Evolutionary conservation across 2,797 vertebrate genomes (phyloP).

Genomic region (Pampus argenteus): DNA sequence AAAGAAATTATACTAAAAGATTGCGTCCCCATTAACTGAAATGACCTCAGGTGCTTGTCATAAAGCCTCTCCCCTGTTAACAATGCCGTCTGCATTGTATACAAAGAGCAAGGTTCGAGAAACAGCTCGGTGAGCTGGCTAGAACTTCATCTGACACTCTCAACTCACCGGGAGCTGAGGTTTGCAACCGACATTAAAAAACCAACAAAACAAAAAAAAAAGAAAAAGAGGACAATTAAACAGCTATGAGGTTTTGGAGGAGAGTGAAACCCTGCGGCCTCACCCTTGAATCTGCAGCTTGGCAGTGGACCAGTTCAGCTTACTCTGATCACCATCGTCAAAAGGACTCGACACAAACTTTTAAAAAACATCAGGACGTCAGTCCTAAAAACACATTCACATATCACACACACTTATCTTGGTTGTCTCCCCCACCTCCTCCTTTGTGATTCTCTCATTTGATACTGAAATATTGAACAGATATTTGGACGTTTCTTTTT

Average conservation of each 20-base stretch:
- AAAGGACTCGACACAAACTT: constrained; percentile 85
- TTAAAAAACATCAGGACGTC: constrained; percentile 87
- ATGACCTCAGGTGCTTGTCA: constrained; percentile 76
- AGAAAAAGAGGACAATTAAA: constrained; percentile 61
- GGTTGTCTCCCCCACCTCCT: constrained; percentile 82
- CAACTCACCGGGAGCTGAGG: constrained; percentile 81
- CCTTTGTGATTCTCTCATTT: constrained; percentile 83
- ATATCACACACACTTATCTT: constrained; percentile 86
- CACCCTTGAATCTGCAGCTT: constrained; percentile 83
- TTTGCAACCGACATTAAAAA: constrained; percentile 74
- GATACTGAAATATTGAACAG: constrained; percentile 85
- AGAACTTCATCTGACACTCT: constrained; percentile 70
- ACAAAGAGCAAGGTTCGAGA: constrained; percentile 75
- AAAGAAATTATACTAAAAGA: constrained; percentile 73
- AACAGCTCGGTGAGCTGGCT: constrained; percentile 73
- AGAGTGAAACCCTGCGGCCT: constrained; percentile 76
- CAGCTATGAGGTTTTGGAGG: constrained; percentile 83
- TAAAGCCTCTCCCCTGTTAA: constrained; percentile 72
- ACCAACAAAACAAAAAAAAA: constrained; percentile 61
- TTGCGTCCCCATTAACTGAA: constrained; percentile 77
- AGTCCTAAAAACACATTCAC: constrained; percentile 87
- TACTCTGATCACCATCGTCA: constrained; percentile 85
- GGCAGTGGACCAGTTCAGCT: constrained; percentile 86
- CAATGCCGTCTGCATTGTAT: constrained; percentile 71
- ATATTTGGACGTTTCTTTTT: constrained; percentile 84